phyloP scores from a whole-genome alignment of 64 coral and sea anemone species.

The Anthopleura sola region DNA sequence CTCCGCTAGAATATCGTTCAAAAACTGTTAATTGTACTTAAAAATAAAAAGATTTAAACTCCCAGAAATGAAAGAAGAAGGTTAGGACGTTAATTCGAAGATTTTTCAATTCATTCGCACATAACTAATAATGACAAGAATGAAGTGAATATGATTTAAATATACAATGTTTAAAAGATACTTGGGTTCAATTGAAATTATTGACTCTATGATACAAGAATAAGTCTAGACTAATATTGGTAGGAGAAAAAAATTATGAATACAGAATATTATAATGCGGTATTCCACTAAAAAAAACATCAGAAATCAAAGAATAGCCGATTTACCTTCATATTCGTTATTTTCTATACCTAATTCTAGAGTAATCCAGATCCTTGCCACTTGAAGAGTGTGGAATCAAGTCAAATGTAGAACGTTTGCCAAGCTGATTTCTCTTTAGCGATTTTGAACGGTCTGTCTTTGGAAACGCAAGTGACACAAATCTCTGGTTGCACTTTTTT shows the following conservation, averaged over 20 bases:
- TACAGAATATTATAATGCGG: neutral
- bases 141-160: neutral
- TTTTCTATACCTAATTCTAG: neutral
- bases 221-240: neutral
- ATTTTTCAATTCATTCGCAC: no score
- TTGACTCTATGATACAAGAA: neutral
- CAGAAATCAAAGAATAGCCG: neutral
- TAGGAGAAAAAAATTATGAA: neutral
- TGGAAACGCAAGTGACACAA: neutral
- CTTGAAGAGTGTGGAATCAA: neutral
- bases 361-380: neutral
- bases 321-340: neutral
- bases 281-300: neutral
- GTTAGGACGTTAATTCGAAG: no score
- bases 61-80: no score
- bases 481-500: slow-evolving; percentile 14
- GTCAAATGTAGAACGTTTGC: neutral
- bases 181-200: neutral
- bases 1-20: no score
- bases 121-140: neutral
- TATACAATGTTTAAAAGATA: neutral
- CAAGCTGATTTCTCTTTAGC: neutral
- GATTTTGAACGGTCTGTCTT: neutral
- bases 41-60: no score
- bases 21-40: no score